These are phyloP conservation scores for Melanophora roralis DNA, from an alignment of 2,888 invertebrate species.

Conservation along the genomic window DNA sequence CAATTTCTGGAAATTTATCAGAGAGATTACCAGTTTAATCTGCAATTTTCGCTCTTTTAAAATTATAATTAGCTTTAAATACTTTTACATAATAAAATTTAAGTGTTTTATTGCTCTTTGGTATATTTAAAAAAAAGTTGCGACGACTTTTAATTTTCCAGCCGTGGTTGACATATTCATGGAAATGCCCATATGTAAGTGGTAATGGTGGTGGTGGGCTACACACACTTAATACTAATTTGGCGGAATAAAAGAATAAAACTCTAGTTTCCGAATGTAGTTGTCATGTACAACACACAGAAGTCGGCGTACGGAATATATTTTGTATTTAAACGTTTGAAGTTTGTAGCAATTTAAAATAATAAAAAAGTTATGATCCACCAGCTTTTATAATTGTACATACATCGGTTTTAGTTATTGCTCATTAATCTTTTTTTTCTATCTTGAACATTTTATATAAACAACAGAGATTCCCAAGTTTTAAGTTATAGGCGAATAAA, in stretches of 20 bases:
- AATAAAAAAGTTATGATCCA: not conserved
- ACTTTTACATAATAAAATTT: too few relatives aligned
- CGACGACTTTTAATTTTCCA: too few relatives aligned
- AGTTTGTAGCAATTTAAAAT: not conserved
- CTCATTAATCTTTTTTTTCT: slow-evolving; percentile 37
- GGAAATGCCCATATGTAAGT: too few relatives aligned
- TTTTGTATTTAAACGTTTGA: not conserved
- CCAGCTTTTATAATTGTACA: too few relatives aligned
- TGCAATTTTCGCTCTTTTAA: too few relatives aligned
- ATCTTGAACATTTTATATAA: not conserved
- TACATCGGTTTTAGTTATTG: slow-evolving; percentile 39
- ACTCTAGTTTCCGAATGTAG: not conserved
- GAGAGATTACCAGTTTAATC: too few relatives aligned
- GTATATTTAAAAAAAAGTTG: too few relatives aligned
- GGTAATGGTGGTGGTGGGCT: not conserved
- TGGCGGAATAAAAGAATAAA: not conserved
- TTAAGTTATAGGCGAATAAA: too few relatives aligned
- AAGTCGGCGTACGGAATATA: not conserved
- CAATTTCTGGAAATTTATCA: too few relatives aligned
- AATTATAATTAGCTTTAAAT: too few relatives aligned
- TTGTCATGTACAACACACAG: not conserved
- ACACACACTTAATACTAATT: slow-evolving; percentile 12
- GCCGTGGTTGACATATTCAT: too few relatives aligned
- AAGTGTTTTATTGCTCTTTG: too few relatives aligned
- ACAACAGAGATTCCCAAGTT: not conserved